Base-by-base conservation (phyloP, 30 jellyfish, hydroid and myxozoan species). In the Chrysaora quinquecirrha region DNA sequence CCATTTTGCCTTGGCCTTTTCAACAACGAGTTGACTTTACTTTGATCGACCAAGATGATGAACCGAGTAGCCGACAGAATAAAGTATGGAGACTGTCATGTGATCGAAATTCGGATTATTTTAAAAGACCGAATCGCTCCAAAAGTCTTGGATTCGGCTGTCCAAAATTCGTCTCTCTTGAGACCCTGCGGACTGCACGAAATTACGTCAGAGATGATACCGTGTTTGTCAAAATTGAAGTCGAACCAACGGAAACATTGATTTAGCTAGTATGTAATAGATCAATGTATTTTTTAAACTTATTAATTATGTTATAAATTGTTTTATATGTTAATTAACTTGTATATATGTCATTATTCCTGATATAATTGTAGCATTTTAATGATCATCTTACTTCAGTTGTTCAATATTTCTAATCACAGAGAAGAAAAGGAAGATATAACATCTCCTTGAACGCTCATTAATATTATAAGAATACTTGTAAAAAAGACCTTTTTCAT, bases 1-100 rank as follows among this genome's bases (percentile, higher is more conserved):
- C 98, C 27, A 93, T 93, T n/a, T 87, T 93, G 71, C 98, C 98
- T 23, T 93, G 98, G 98, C 98, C 98, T 23, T 93, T 93, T 71
- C 89, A 87, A 68, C 98, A 93, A 56, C 87, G 90, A 25, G 98
- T 93, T 27, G 98, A 93, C 54, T 93, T 93, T 70, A 70, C 93
- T 14, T 66, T 93, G 73, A 93, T 93, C 28, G 98, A 93, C 32
- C 98, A 93, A 81, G 98, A 93, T 71, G 96, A 86, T 34, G 97
- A 93, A 3, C 93, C 91, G 1, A 54, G 73, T 33, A 81, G 75
- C 77, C 97, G 96, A 20, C 97, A 86, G 61, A 93, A 93, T 64
- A 93, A 93, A 78, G 96, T 84, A 2, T 93, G 98, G 98, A 91
- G 93, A 31, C 77, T 93, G 21, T 93, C 98, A 0, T 93, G 98